A percentile compares a stretch with the other conserved stretches of the same genome.
phyloP scores from a whole-genome alignment of 2,113 vertebrate species.

The Lycaon pictus region DNA sequence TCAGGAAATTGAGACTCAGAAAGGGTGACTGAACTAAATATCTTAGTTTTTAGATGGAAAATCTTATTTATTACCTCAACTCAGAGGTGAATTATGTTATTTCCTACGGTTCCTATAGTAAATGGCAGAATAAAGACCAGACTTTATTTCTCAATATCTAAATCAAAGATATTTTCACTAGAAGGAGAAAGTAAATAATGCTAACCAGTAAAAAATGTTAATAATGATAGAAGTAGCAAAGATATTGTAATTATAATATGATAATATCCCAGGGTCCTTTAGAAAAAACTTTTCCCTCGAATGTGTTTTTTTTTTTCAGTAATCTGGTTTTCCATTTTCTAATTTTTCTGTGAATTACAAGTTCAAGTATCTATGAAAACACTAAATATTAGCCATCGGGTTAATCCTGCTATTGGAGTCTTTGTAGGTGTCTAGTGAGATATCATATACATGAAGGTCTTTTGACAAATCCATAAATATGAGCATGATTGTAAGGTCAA shows the following conservation, averaged over 20 bases:
- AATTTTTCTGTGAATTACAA: not conserved
- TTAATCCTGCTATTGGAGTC: not conserved
- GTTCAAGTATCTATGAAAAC: constrained; percentile 1
- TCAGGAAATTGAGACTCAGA: constrained; percentile 15
- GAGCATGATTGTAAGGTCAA: not conserved
- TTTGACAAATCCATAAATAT: constrained; percentile 19
- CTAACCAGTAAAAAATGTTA: constrained; percentile 13
- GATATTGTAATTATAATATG: not conserved
- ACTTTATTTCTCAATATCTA: constrained; percentile 12
- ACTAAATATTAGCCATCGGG: not conserved
- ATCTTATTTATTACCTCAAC: not conserved
- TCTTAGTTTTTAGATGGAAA: constrained; percentile 33
- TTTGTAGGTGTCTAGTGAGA: not conserved
- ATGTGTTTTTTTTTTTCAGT: not conserved
- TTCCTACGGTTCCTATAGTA: not conserved
- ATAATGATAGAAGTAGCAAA: constrained; percentile 16
- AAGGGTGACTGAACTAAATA: not conserved
- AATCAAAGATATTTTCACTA: constrained; percentile 13
- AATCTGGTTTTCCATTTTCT: not conserved
- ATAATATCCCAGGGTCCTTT: not conserved
- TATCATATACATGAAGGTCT: not conserved
- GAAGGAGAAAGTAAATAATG: constrained; percentile 7
- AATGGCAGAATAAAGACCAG: not conserved
- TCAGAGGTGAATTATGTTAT: not conserved
- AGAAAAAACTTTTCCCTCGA: not conserved